A percentile compares a stretch with the other conserved stretches of the same genome.
phyloP scores from a whole-genome alignment of 2,113 vertebrate genomes.

The Paradisaea rubra region DNA sequence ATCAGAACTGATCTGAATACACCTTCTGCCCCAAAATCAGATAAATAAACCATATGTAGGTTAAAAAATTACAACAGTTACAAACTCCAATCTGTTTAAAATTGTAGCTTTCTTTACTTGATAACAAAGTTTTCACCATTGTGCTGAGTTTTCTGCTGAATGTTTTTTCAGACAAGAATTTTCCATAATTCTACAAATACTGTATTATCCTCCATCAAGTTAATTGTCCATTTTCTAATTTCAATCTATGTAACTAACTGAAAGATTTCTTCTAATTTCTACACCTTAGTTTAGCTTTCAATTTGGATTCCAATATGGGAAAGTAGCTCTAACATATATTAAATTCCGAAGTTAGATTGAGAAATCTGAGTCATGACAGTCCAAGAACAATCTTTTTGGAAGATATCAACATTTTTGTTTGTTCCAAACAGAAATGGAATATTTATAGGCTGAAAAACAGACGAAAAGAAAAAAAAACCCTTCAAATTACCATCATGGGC shows the following conservation, averaged over 20 bases:
- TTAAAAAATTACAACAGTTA: background rate
- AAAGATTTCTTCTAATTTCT: background rate
- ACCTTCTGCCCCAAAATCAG: background rate
- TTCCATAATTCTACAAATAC: background rate
- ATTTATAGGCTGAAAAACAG: background rate
- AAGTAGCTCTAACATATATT: background rate
- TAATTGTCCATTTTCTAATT: background rate
- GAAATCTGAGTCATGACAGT: background rate
- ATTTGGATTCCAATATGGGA: background rate
- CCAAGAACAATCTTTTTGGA: background rate
- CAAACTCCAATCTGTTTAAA: background rate
- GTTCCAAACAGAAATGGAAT: background rate
- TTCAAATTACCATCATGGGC: accelerated
- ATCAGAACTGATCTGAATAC: background rate
- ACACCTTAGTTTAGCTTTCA: background rate
- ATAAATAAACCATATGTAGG: background rate
- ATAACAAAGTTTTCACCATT: background rate
- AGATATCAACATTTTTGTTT: background rate
- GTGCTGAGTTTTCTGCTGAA: background rate
- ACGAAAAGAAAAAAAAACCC: accelerated
- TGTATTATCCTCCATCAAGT: background rate
- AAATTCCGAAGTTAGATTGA: background rate
- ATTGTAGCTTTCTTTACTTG: background rate
- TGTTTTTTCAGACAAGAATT: background rate
- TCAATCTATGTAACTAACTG: background rate